A percentile compares a stretch with the other conserved stretches of the same genome.
phyloP scores from a whole-genome alignment of 2,113 vertebrate species.

The Lota lota region DNA sequence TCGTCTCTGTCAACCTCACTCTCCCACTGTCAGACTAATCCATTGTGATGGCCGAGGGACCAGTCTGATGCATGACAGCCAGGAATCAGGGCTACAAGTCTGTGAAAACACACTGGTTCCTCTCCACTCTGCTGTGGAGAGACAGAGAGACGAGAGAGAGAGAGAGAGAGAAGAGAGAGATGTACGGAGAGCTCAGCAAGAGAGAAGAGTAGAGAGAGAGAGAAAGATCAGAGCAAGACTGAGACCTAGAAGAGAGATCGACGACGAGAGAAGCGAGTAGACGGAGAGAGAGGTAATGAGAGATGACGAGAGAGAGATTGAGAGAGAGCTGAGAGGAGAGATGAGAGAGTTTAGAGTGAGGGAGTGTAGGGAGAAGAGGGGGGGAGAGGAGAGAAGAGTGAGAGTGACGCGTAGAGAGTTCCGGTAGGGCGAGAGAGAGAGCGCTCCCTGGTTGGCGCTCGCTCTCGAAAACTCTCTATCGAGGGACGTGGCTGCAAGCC shows the following conservation, averaged over 20 bases:
- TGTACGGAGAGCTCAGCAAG: neutral
- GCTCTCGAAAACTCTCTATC: too few species aligned
- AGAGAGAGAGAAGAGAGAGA: too few species aligned
- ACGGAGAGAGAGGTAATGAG: conserved; percentile 9
- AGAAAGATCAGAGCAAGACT: neutral
- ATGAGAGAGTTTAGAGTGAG: too few species aligned
- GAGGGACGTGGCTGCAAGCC: too few species aligned
- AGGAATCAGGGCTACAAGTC: conserved; percentile 22
- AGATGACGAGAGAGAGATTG: too few species aligned
- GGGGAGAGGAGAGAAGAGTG: too few species aligned
- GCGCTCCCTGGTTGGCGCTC: too few species aligned
- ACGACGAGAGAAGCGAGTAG: neutral
- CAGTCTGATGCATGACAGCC: conserved; percentile 30
- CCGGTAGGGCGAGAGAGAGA: too few species aligned
- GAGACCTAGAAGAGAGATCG: neutral
- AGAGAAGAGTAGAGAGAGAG: conserved; percentile 2
- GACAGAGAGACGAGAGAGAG: too few species aligned
- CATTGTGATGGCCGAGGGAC: conserved; percentile 39
- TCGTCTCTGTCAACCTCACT: conserved; percentile 3
- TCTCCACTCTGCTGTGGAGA: neutral
- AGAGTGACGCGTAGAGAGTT: too few species aligned
- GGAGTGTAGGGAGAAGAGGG: neutral
- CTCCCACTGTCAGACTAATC: conserved; percentile 34
- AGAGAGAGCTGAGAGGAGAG: too few species aligned
- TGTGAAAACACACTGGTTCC: conserved; percentile 29